Base-by-base conservation (phyloP, 2,888 invertebrate genomes). In the Lottia gigantea region DNA sequence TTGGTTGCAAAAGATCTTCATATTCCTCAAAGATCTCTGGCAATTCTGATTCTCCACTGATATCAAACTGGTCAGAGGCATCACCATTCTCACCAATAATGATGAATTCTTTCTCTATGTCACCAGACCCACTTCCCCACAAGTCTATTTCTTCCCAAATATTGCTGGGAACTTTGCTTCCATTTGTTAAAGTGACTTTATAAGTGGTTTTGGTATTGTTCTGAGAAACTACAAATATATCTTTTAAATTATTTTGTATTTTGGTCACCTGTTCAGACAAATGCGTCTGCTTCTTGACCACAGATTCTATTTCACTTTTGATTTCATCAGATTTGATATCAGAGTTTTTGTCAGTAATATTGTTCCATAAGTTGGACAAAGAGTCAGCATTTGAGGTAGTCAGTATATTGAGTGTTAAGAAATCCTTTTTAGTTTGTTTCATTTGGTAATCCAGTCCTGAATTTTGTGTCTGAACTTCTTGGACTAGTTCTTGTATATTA, bases 381-480 rank as follows among this genome's bases (percentile, higher is more conserved):
- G 55, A 55, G 2, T 55, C 12, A 12, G 23, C 19, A 14, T 55
- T 55, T 0, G 55, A 55, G 19, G 64, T 19, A 14, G 31, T 16
- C 12, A 64, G 31, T 12, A 8, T 6, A 12, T 64, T n/a, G 26
- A 40, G 64, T 6, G 19, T 64, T 64, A n/a, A 12, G n/a, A 15
- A 40, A 31, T 64, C 64, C 19, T 64, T 64, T 64, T 64, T 19
- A n/a, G 11, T 45, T n/a, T 40, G 31, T n/a, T 64, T 26, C 23
- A 55, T 19, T 55, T 74, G 74, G 15, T 72, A 67, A 31, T 71
- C 71, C 11, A 78, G 46, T 8, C 66, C 26, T 16, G 70, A 68
- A 47, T 67, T 65, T 55, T 74, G 73, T 62, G 71, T 76, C 71
- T 75, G 71, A 66, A 75, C 68, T 63, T 79, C 77, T 47, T 78